These are phyloP conservation scores for Macaria liturata DNA, from an alignment of 2,888 invertebrate genomes.

Conservation along the genomic window DNA sequence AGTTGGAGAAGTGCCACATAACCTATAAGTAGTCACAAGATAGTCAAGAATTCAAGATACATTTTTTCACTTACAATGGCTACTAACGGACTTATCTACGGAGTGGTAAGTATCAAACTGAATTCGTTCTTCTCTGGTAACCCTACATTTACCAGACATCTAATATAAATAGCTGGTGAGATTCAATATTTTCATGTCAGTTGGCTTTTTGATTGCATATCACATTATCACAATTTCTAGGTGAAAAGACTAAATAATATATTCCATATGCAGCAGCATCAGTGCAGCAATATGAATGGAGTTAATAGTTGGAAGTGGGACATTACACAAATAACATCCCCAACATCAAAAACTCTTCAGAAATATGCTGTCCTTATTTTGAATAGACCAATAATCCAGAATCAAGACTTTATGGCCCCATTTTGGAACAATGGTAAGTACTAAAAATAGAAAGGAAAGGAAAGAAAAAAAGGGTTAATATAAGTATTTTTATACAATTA, in stretches of 20 bases:
- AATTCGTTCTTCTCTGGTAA: neutral
- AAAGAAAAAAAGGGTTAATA: too few species aligned
- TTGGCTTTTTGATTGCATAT: neutral
- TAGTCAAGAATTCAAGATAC: neutral
- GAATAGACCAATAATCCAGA: constrained; percentile 85
- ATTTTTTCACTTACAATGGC: constrained; percentile 5
- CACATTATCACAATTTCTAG: constrained; percentile 38
- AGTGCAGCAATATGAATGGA: constrained; percentile 44
- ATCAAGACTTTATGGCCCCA: constrained; percentile 69
- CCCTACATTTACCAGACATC: neutral
- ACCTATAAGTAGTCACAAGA: too few species aligned
- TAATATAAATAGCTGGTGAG: neutral
- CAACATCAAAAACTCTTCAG: constrained; percentile 24
- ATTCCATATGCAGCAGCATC: constrained; percentile 45
- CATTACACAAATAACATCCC: constrained; percentile 41
- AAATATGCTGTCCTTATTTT: constrained; percentile 87
- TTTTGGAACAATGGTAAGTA: constrained; percentile 88
- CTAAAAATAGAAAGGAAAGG: too few species aligned
- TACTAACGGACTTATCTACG: constrained; percentile 16
- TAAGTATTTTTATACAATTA: too few species aligned
- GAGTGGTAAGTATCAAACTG: neutral
- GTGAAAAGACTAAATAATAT: constrained; percentile 43
- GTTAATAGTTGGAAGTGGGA: constrained; percentile 60
- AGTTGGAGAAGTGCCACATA: too few species aligned
- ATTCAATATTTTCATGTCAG: neutral